Base-by-base conservation (phyloP, 2,113 vertebrate species). In the Alligator sinensis region DNA sequence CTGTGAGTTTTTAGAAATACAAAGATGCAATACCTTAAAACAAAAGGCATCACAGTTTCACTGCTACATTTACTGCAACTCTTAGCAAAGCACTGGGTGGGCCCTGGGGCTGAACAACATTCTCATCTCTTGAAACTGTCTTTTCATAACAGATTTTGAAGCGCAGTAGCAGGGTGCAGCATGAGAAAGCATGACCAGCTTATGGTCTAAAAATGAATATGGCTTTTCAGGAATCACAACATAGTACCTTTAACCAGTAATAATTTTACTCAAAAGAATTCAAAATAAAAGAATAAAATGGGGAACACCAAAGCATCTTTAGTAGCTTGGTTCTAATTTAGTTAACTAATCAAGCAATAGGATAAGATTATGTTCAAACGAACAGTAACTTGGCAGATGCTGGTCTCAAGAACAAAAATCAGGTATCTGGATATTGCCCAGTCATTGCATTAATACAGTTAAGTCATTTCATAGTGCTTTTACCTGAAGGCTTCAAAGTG, bases 121-220 rank as follows among this genome's bases (percentile, higher is more conserved):
- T 4, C 77, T 63, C 57, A 57, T 34, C 80, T 61, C 77, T 77
- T 30, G 28, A 34, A 92, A 57, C 62, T 58, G 55, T 84, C 58
- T 22, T 78, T 75, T 25, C 19, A 18, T 1, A 0, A 75, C 38
- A 74, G 75, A 57, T 12, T 11, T 59, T 0, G 0, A 80, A 30
- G 21, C 24, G 63, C 24, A 70, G 1, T 1, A 0, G 19, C 3
- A 3, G 3, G 1, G n/a, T 12, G 19, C 68, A 63, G 30, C 22
- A 87, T 16, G 0, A 0, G 59, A 22, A 82, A 3, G 55, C 21
- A 2, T 1, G 5, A n/a, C 25, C 68, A 0, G 1, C 9, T 25
- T 59, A 17, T 0, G 0, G 19, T 30, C 62, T 81, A 12, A 38
- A 25, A 88, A 17, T 34, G 88, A 78, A 85, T 2, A 22, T 17